Conservation (phyloP, 1,140 invertebrate species). For the Sweltsa coloradensis region DNA sequence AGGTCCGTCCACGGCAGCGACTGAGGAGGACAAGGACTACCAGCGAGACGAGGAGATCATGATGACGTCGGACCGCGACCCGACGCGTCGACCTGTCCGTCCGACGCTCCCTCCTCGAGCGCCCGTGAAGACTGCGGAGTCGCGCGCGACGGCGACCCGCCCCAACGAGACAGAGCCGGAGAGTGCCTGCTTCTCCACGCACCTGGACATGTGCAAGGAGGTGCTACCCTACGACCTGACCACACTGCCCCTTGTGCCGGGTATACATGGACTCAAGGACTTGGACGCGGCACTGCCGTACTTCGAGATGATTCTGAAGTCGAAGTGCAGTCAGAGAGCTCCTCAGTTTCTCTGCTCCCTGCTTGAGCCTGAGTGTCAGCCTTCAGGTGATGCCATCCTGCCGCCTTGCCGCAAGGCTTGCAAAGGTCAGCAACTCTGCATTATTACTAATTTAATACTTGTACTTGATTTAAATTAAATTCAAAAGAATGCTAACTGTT, state of each 20-base stretch:
- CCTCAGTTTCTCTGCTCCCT: conserved; percentile 46
- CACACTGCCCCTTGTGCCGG: conserved; percentile 27
- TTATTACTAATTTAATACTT: not conserved
- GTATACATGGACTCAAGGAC: conserved; percentile 25
- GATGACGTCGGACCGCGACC: too few relatives aligned
- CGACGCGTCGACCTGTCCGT: not conserved
- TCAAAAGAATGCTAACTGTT: too few relatives aligned
- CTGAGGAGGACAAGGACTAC: not conserved
- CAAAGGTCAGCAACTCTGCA: conserved; percentile 35
- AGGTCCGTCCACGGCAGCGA: not conserved
- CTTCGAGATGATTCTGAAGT: conserved; percentile 39
- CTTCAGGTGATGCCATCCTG: conserved; percentile 36
- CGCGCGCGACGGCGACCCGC: not conserved
- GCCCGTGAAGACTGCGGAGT: not conserved
- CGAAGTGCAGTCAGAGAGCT: conserved; percentile 45
- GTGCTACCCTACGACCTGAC: conserved; percentile 50
- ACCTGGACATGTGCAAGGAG: conserved; percentile 34
- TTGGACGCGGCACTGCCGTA: conserved; percentile 34
- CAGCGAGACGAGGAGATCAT: too few relatives aligned
- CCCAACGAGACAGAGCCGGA: not conserved
- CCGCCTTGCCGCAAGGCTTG: conserved; percentile 50
- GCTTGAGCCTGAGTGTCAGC: conserved; percentile 50
- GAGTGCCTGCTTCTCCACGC: conserved; percentile 6
- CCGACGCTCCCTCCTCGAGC: not conserved
- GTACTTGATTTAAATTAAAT: too few relatives aligned